phyloP scores from a whole-genome alignment of 1,140 invertebrate genomes.

The Coelopa frigida region DNA sequence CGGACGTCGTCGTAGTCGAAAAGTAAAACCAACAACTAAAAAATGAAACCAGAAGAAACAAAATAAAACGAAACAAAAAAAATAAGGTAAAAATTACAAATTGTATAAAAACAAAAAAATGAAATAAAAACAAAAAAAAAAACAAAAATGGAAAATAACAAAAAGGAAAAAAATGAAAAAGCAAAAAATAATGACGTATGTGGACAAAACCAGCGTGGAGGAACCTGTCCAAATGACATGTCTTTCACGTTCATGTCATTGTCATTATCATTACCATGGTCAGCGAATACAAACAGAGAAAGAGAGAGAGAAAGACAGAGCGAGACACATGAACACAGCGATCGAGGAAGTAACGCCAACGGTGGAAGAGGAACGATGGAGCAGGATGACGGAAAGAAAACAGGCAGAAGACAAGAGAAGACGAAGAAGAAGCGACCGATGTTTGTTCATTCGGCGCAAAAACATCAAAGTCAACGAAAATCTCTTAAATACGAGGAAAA shows the following conservation, averaged over 20 bases:
- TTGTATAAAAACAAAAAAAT: slow-evolving; percentile 1
- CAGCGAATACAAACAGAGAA: no score
- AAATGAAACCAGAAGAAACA: not conserved
- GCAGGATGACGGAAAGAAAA: no score
- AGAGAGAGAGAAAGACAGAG: no score
- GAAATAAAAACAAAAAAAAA: slow-evolving; percentile 3
- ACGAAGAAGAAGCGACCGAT: not conserved
- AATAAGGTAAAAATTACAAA: slow-evolving; percentile 3
- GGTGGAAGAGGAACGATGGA: no score
- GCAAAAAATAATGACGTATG: not conserved
- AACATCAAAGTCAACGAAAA: not conserved
- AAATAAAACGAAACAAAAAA: slow-evolving; percentile 5
- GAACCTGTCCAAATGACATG: slow-evolving; percentile 13
- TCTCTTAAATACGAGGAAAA: not conserved
- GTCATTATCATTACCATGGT: slow-evolving; percentile 10
- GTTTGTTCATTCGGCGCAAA: not conserved
- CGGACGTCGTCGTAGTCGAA: not conserved
- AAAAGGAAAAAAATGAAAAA: not conserved
- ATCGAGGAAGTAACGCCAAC: no score
- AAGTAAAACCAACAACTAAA: not conserved
- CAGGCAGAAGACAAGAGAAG: no score
- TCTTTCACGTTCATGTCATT: slow-evolving; percentile 16
- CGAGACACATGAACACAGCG: no score
- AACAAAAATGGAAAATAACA: slow-evolving; percentile 1
- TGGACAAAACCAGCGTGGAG: slow-evolving; percentile 2